phyloP scores from a whole-genome alignment of 2,888 invertebrate species.

The Thysanoteuthis rhombus region DNA sequence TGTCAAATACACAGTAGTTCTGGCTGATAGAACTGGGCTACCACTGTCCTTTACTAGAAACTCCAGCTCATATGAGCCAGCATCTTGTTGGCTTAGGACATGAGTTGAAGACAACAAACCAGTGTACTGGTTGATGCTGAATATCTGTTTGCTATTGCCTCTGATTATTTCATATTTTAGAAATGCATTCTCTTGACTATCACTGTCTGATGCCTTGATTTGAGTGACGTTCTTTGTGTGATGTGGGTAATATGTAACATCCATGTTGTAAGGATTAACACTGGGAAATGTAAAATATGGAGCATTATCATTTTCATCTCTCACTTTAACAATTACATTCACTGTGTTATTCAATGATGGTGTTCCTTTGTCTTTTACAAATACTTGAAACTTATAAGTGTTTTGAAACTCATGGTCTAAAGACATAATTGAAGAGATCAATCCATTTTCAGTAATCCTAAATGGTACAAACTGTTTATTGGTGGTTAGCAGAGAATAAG shows the following conservation, averaged over 20 bases:
- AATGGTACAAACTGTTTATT: not conserved
- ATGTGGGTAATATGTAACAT: not conserved
- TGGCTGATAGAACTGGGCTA: not conserved
- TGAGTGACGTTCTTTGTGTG: not conserved
- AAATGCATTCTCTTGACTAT: not conserved
- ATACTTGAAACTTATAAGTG: not conserved
- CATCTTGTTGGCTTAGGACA: constrained; percentile 12
- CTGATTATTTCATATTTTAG: constrained; percentile 12
- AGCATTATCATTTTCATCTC: constrained; percentile 12
- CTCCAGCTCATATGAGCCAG: not conserved
- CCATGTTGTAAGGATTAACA: not conserved
- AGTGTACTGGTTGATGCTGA: not conserved
- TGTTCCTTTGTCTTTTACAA: not conserved
- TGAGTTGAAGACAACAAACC: not conserved
- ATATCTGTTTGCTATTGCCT: not conserved
- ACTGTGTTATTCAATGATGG: constrained; percentile 12
- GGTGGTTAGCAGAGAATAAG: not conserved
- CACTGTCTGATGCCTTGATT: not conserved
- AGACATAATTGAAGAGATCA: not conserved
- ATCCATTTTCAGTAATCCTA: not conserved
- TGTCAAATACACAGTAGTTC: not conserved
- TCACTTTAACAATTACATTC: not conserved
- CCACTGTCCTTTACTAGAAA: not conserved
- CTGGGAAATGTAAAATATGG: not conserved
- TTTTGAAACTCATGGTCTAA: not conserved